Conservation (phyloP, 2,113 vertebrate genomes). For the Dunckerocampus dactyliophorus region DNA sequence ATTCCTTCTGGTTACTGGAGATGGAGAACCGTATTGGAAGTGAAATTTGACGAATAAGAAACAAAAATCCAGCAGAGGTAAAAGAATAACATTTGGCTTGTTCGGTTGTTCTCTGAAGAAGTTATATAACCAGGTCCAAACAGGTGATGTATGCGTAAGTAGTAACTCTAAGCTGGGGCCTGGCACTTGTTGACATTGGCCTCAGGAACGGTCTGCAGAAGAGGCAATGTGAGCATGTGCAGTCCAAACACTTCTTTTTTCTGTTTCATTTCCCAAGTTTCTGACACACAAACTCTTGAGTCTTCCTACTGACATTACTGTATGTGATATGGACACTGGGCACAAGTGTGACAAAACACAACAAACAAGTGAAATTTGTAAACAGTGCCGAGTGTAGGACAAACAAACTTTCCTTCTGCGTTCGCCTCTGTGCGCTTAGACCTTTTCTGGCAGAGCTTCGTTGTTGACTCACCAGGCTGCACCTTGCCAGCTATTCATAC, state of each 20-base stretch:
- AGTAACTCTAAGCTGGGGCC: conserved; percentile 31
- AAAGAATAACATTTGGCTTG: conserved; percentile 27
- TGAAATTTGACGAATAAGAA: conserved; percentile 15
- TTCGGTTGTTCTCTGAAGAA: conserved; percentile 29
- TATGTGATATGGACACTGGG: neutral
- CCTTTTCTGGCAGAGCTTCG: conserved; percentile 32
- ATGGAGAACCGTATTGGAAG: conserved; percentile 12
- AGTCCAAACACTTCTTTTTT: conserved; percentile 20
- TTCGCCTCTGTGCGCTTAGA: conserved; percentile 30
- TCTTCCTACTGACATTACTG: neutral
- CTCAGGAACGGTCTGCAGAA: conserved; percentile 34
- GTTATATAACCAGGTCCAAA: conserved; percentile 51
- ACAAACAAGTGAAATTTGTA: neutral
- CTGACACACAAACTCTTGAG: neutral
- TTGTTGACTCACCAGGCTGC: conserved; percentile 53
- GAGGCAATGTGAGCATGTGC: conserved; percentile 16
- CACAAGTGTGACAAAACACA: neutral
- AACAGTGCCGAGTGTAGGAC: conserved; percentile 8
- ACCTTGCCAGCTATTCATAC: conserved; percentile 52
- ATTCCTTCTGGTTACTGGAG: conserved; percentile 30
- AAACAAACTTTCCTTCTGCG: conserved; percentile 22
- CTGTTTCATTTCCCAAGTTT: neutral
- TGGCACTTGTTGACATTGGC: conserved; percentile 57
- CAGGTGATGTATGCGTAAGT: conserved; percentile 53
- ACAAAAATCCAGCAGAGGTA: conserved; percentile 12